Base-by-base conservation (phyloP, 2,888 invertebrate species). In the Nomada goodeniana region DNA sequence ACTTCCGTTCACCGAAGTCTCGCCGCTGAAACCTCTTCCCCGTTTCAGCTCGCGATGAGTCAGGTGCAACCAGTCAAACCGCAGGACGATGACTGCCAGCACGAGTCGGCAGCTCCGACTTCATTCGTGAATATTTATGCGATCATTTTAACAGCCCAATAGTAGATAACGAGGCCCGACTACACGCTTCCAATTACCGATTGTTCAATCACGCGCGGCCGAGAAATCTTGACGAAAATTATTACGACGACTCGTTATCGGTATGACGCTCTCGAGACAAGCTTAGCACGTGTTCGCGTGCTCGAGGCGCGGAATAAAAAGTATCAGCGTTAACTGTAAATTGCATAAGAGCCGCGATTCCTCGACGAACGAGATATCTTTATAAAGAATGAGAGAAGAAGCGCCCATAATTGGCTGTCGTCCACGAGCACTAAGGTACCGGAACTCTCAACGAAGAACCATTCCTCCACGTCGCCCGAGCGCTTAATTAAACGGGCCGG, bases 401-500 rank as follows among this genome's bases (percentile, higher is more conserved):
- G 44, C 36, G 15, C 26, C 13, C n/a, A 59, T 77, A 80, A 80
- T 80, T 80, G 69, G 69, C 52, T 69, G 77, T 65, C 29, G 52
- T 75, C 68, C 52, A 15, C 18, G 44, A 52, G 52, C 15, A 42
- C 11, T n/a, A n/a, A n/a, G 52, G 61, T 70, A 79, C 57, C 61
- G 53, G 69, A 61, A 59, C 63, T 65, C 61, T 55, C 70, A 64
- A 70, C 36, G 42, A 53, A 63, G 52, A 42, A 42, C 4, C 52
- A 63, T 61, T 73, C 53, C 53, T 65, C 65, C 59, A 10, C 50
- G 55, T 52, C 67, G 61, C 10, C 53, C n/a, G 50, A 52, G 47
- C 74, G 79, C 67, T 82, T 82, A 80, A 82, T 82, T 82, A 80
- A 80, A 23, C 68, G n/a, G 65, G 20, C 29, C 52, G 61, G 65